phyloP scores from a whole-genome alignment of 2,797 vertebrate genomes.

The Semaprochilodus insignis region DNA sequence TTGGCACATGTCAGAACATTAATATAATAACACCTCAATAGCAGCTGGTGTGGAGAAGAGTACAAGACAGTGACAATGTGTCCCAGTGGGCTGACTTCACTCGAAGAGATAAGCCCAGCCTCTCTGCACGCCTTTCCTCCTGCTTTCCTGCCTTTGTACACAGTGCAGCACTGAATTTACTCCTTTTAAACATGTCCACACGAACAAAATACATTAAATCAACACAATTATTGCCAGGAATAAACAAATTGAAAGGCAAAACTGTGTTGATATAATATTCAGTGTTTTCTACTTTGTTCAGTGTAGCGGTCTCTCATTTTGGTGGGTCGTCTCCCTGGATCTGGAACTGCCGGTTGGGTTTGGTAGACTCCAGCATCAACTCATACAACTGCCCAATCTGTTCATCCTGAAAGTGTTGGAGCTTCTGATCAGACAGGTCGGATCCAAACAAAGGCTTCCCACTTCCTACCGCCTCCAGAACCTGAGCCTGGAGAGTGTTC shows the following conservation, averaged over 20 bases:
- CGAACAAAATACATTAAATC: neutral
- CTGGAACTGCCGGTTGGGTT: constrained; percentile 82
- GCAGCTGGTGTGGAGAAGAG: constrained; percentile 13
- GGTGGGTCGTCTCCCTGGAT: constrained; percentile 73
- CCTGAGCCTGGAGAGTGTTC: constrained; percentile 74
- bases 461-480: constrained; percentile 63
- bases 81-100: neutral
- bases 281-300: neutral
- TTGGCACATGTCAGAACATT: constrained; percentile 50
- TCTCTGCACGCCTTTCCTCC: neutral
- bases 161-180: neutral
- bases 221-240: neutral
- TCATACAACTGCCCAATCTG: constrained; percentile 92
- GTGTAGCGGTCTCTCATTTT: constrained; percentile 56
- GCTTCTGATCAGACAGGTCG: constrained; percentile 69
- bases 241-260: too few relatives aligned
- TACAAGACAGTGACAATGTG: neutral
- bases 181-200: neutral
- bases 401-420: constrained; percentile 84
- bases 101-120: neutral
- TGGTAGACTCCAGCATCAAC: constrained; percentile 91
- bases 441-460: constrained; percentile 61
- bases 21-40: constrained; percentile 50
- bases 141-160: neutral
- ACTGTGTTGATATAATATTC: neutral